Evolutionary conservation across 2,113 vertebrate genomes (phyloP), one percentile per base, ranked within the genome.

Genomic region (Vanacampus margaritifer): DNA sequence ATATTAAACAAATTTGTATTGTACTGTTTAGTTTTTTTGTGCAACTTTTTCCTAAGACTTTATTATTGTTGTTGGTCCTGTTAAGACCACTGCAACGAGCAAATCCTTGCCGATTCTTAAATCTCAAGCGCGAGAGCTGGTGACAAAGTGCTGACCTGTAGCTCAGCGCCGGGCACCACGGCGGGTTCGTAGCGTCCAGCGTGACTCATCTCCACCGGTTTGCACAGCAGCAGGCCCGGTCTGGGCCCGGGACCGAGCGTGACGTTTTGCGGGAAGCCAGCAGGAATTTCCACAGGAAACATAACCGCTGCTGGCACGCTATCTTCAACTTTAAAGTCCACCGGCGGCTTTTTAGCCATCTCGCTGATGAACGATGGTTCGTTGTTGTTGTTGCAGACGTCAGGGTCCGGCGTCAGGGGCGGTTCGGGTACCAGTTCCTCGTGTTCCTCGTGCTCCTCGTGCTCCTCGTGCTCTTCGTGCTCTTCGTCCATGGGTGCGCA

Each of bases 211-310:
- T 88, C 84, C 11, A 74, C 63, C 13, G 74, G 76, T 56, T 68
- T 84, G 60, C 86, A 89, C 45, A 68, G 21, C 2, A 88, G 67
- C 65, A 87, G 86, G 62, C 80, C 85, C 2, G 89, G 86, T 66
- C 72, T 70, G 17, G 88, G 80, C 59, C 84, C 92, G 74, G 91
- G 92, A 80, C 91, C 84, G 84, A 94, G 83, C 23, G 73, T 80
- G 85, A 90, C 19, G 41, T 87, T 92, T 73, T 94, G 89, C 76
- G 93, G 90, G 90, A 91, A 91, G 79, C 90, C 90, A 86, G 91
- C 76, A 83, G 92, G 92, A 74, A 91, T 97, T 98, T 98, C 96
- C 96, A 96, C 94, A 88, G 97, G 96, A 98, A 99, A 98, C 94
- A 96, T 94, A 95, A 91, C 91, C 4, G 87, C 87, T 84, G 90